These are phyloP conservation scores for Centroberyx gerrardi DNA, from an alignment of 2,797 vertebrate genomes.

Conservation along the genomic window DNA sequence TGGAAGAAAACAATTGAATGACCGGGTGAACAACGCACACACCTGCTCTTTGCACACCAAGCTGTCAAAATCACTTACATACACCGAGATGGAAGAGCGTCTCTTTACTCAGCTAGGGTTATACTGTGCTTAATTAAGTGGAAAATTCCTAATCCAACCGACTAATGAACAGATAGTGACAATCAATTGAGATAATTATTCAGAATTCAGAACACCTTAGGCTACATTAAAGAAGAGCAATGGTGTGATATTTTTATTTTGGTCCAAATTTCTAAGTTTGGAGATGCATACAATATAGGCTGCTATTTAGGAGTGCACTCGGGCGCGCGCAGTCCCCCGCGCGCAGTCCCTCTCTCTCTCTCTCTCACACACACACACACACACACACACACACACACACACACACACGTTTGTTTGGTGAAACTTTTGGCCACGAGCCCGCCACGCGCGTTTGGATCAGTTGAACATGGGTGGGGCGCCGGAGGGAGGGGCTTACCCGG, in stretches of 20 bases:
- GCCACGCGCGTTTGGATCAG: slow-evolving; percentile 83
- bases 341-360: slow-evolving; percentile 8
- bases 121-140: slow-evolving; percentile 77
- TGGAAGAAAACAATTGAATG: slow-evolving; percentile 73
- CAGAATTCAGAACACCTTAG: not conserved
- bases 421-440: slow-evolving; percentile 85
- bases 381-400: slow-evolving; percentile 22
- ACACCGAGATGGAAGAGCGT: slow-evolving; percentile 74
- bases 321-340: not conserved
- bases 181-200: slow-evolving; percentile 72
- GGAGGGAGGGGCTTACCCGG: slow-evolving; percentile 78
- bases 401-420: slow-evolving; percentile 40
- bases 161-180: slow-evolving; percentile 73
- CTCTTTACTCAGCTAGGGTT: slow-evolving; percentile 59
- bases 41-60: slow-evolving; percentile 85
- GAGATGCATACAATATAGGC: too few species aligned
- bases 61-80: slow-evolving; percentile 86
- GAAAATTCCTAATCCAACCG: slow-evolving; percentile 80
- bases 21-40: slow-evolving; percentile 76
- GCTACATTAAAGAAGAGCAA: slow-evolving; percentile 32
- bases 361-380: not conserved
- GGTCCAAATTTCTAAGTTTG: too few species aligned
- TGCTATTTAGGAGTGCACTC: slow-evolving; percentile 2
- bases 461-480: slow-evolving; percentile 69
- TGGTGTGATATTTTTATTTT: too few species aligned